A percentile compares a stretch with the other conserved stretches of the same genome.
Evolutionary conservation across 2,113 vertebrate genomes (phyloP).

Genomic region (Podarcis muralis): DNA sequence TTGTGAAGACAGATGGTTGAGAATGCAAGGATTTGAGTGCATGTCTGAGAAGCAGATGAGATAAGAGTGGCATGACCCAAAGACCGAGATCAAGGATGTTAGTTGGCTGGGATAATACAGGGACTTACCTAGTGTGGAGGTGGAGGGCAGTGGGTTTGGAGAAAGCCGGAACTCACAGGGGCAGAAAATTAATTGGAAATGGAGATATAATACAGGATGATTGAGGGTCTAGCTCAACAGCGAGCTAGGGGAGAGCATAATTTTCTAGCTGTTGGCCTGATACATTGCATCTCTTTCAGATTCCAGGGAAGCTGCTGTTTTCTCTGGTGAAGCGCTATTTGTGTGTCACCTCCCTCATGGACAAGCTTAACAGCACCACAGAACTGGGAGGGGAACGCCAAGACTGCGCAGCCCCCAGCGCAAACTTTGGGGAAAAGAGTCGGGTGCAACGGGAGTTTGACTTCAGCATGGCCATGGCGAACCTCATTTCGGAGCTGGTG

Average conservation of each 20-base stretch:
- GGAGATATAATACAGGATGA: no score
- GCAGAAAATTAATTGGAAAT: background rate
- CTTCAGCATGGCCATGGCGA: slow-evolving; percentile 94
- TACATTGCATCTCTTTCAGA: slow-evolving; percentile 72
- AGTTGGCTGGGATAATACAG: background rate
- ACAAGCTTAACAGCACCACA: slow-evolving; percentile 82
- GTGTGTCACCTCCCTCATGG: slow-evolving; percentile 90
- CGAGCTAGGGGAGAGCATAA: slow-evolving; percentile 67
- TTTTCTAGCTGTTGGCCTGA: background rate
- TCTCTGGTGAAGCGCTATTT: slow-evolving; percentile 92
- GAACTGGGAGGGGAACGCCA: slow-evolving; percentile 77
- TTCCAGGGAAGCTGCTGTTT: slow-evolving; percentile 94
- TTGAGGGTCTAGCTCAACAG: slow-evolving; percentile 60
- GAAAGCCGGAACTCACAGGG: background rate
- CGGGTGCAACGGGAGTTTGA: slow-evolving; percentile 85
- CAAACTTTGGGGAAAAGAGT: slow-evolving; percentile 71
- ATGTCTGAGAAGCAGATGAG: background rate
- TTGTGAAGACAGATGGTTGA: background rate
- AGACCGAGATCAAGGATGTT: background rate
- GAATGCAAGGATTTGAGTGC: background rate
- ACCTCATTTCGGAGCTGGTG: slow-evolving; percentile 90
- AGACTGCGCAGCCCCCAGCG: slow-evolving; percentile 54
- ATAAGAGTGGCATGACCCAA: background rate
- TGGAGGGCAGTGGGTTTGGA: background rate
- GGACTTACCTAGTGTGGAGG: background rate